A percentile compares a stretch with the other conserved stretches of the same genome.
These are phyloP conservation scores for Lissonota sp. DNA, from an alignment of 2,888 invertebrate genomes.

Conservation along the genomic window DNA sequence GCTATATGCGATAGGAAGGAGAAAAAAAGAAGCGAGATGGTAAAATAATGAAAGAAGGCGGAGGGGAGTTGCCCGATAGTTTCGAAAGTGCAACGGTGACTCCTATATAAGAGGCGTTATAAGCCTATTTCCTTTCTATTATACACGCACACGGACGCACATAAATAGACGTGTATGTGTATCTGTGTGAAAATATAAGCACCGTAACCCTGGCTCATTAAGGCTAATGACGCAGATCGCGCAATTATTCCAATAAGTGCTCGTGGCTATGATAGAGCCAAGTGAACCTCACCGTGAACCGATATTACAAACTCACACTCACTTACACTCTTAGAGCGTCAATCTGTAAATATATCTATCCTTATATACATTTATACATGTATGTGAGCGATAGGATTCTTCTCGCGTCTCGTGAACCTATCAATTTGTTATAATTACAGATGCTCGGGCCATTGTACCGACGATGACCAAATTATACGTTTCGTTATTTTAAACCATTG, in stretches of 20 bases:
- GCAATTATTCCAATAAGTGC: slow-evolving; percentile 76
- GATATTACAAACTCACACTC: slow-evolving; percentile 20
- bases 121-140: slow-evolving; percentile 19
- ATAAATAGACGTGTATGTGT: neutral
- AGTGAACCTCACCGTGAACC: slow-evolving; percentile 32
- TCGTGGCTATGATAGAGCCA: slow-evolving; percentile 44
- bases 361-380: too few relatives aligned
- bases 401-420: slow-evolving; percentile 68
- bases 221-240: slow-evolving; percentile 77
- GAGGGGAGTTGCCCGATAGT: slow-evolving; percentile 43
- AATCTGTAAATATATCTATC: too few relatives aligned
- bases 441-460: slow-evolving; percentile 68
- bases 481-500: slow-evolving; percentile 57
- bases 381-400: neutral
- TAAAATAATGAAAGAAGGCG: slow-evolving; percentile 49
- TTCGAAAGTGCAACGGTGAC: slow-evolving; percentile 73
- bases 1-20: slow-evolving; percentile 10
- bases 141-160: neutral
- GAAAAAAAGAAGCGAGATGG: slow-evolving; percentile 46
- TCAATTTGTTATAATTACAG: slow-evolving; percentile 81
- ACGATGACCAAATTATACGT: slow-evolving; percentile 73
- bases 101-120: slow-evolving; percentile 65
- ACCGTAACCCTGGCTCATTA: slow-evolving; percentile 74
- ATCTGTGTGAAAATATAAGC: slow-evolving; percentile 6
- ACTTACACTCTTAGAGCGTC: neutral